Evolutionary conservation across 2,888 invertebrate genomes (phyloP).

Genomic region (Drosophila birchii): DNA sequence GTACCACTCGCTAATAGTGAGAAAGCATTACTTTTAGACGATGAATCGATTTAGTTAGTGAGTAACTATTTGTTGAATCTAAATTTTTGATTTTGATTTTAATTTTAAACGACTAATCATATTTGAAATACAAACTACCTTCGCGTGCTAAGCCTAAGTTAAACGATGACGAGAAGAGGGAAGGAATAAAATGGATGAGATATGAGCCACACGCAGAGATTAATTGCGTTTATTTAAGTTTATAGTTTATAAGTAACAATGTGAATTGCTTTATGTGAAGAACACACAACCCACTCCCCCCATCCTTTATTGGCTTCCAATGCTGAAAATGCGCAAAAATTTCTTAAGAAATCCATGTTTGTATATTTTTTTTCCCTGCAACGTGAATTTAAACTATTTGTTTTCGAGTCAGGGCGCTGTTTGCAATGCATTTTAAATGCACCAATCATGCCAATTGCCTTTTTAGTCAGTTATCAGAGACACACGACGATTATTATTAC

Average conservation of each 20-base stretch:
- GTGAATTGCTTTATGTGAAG: conserved; percentile 70
- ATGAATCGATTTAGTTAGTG: conserved; percentile 57
- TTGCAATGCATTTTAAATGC: conserved; percentile 78
- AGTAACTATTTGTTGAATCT: conserved; percentile 68
- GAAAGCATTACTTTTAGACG: conserved; percentile 34
- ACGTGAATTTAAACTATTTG: conserved; percentile 7
- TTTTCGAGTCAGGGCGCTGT: conserved; percentile 62
- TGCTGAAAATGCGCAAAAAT: conserved; percentile 66
- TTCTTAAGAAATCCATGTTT: conserved; percentile 35
- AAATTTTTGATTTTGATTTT: conserved; percentile 68
- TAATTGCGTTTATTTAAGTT: conserved; percentile 60
- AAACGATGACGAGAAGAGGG: conserved; percentile 3
- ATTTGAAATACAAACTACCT: conserved; percentile 16
- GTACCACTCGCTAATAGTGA: conserved; percentile 17
- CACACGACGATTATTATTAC: conserved; percentile 13
- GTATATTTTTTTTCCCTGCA: conserved; percentile 48
- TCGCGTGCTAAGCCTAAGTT: conserved; percentile 35
- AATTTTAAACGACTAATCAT: conserved; percentile 43
- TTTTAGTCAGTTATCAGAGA: conserved; percentile 42
- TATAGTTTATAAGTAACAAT: conserved; percentile 48
- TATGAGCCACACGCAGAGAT: conserved; percentile 5
- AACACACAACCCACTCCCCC: conserved; percentile 5
- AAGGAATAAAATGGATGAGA: conserved; percentile 13
- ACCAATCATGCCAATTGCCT: conserved; percentile 51
- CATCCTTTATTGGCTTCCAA: conserved; percentile 67